Evolutionary conservation across 1,140 invertebrate species (phyloP).

Genomic region (Eurosta solidaginis): DNA sequence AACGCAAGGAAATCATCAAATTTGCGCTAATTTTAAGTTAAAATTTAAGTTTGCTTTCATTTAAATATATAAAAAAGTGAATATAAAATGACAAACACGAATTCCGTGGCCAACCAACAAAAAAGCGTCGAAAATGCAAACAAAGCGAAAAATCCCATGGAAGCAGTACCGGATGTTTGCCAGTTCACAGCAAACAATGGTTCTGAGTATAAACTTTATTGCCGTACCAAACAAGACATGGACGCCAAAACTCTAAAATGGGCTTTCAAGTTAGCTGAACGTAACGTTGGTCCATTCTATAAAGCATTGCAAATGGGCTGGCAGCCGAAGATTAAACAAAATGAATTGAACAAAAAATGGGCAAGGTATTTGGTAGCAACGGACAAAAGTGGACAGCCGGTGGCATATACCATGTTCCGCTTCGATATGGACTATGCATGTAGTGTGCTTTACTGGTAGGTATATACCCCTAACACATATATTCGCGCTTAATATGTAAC

Average conservation of each 20-base stretch:
- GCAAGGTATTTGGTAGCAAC: conserved; percentile 70
- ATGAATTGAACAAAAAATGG: conserved; percentile 69
- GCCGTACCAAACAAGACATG: conserved; percentile 48
- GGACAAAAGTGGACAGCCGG: conserved; percentile 60
- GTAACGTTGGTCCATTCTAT: conserved; percentile 69
- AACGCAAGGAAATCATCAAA: neutral
- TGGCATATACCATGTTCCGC: conserved; percentile 78
- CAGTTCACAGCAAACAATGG: conserved; percentile 37
- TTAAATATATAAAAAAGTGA: neutral
- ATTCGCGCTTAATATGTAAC: neutral
- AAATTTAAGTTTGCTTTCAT: neutral
- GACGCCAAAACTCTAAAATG: conserved; percentile 62
- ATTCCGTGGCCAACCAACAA: conserved; percentile 49
- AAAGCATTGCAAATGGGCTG: conserved; percentile 67
- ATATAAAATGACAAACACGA: conserved; percentile 44
- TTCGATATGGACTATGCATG: conserved; percentile 80
- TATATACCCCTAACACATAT: conserved; percentile 6
- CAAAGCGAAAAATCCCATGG: conserved; percentile 50
- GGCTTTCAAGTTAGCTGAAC: conserved; percentile 69
- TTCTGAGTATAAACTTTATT: conserved; percentile 47
- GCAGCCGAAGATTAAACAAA: conserved; percentile 67
- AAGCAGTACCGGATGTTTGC: conserved; percentile 37
- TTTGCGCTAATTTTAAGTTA: neutral
- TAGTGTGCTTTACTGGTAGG: conserved; percentile 80
- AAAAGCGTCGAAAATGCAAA: conserved; percentile 50